Evolutionary conservation across 2,113 vertebrate genomes (phyloP), one percentile per base, ranked within the genome.

Genomic region (Erpornis zantholeuca): DNA sequence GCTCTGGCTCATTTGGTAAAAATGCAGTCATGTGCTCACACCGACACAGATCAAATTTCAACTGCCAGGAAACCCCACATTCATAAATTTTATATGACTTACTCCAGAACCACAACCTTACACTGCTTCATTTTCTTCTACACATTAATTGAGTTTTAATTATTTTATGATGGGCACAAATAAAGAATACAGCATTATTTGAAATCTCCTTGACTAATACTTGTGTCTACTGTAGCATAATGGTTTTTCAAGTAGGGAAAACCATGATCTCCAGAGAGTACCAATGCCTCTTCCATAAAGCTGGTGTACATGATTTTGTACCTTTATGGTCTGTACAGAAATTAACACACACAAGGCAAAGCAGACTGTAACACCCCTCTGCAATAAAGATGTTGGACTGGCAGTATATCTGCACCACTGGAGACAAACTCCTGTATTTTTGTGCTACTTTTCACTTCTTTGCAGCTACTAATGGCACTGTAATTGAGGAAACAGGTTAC

Each of bases 1-100:
- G 94, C 84, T 96, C 66, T 64, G 82, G 82, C 57, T 90, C 79
- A 93, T 94, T 94, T 12, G 31, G 80, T 90, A 95, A 93, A 95
- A 93, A 91, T 76, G 66, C 68, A 85, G 53, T 60, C 0, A 0
- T 65, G 57, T 76, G 63, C 49, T 91, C 53, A 87, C 2, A n/a
- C 82, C 94, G 82, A 79, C 68, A 79, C 13, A 68, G 73, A 96
- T 94, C 75, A 87, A 88, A 65, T 50, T 87, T 87, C 77, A 85
- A 78, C 57, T 91, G 78, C 82, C 87, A 93, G 78, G 42, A 93
- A 96, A 85, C 52, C 25, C 44, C 0, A 40, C 31, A 57, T 19
- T 66, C 75, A 95, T 63, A 82, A 80, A 85, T 82, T 95, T 93
- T 52, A 10, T 68, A 60, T 25, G 60, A 79, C 20, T 79, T 84